A percentile compares a stretch with the other conserved stretches of the same genome.
phyloP scores from a whole-genome alignment of 1,140 invertebrate species.

The Drosophila pruinosa region DNA sequence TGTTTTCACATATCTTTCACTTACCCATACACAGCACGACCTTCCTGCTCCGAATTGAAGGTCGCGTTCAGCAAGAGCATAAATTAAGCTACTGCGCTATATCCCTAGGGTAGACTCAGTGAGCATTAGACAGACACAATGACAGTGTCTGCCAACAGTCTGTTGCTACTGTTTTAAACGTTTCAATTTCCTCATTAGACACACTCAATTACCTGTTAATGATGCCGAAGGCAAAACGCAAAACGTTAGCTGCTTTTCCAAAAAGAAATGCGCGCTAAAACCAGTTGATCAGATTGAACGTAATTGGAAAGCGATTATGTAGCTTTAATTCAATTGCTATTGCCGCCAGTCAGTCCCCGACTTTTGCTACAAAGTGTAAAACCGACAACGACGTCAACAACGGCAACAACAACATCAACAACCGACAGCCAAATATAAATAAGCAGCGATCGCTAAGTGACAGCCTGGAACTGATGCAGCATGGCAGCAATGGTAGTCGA shows the following conservation, averaged over 20 bases:
- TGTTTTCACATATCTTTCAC: constrained; percentile 17
- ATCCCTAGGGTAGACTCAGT: constrained; percentile 19
- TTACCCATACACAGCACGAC: constrained; percentile 41
- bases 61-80: constrained; percentile 17
- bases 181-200: constrained; percentile 72
- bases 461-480: constrained; percentile 4
- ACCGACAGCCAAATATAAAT: constrained; percentile 25
- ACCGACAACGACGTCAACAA: neutral
- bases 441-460: constrained; percentile 13
- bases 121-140: neutral
- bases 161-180: neutral
- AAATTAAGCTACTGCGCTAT: constrained; percentile 39
- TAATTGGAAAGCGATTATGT: constrained; percentile 76
- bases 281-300: constrained; percentile 67
- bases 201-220: constrained; percentile 69
- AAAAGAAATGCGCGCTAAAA: constrained; percentile 56
- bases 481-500: neutral
- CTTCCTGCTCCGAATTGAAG: constrained; percentile 24
- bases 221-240: neutral
- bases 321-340: constrained; percentile 59
- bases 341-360: constrained; percentile 11
- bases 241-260: constrained; percentile 58
- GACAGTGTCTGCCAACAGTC: neutral
- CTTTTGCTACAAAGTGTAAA: constrained; percentile 1
- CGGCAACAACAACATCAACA: constrained; percentile 12